phyloP scores from a whole-genome alignment of 1,140 invertebrate species.

The Drosophila kepulauana region DNA sequence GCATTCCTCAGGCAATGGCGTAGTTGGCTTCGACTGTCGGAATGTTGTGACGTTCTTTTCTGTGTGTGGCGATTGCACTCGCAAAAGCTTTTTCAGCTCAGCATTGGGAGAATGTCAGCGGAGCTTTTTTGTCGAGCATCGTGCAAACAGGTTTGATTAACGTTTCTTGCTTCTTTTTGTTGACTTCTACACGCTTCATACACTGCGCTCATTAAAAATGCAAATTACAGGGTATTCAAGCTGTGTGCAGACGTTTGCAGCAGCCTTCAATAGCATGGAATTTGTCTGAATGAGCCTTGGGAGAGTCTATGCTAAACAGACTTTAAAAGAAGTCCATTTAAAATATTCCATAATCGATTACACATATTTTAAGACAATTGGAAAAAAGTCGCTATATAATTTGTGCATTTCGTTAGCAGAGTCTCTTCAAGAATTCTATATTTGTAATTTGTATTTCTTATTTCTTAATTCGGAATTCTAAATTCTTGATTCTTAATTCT shows the following conservation, averaged over 20 bases:
- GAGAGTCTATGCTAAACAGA: no score
- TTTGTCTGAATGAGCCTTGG: no score
- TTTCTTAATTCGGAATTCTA: no score
- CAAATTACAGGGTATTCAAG: background rate
- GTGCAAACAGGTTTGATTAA: conserved; percentile 48
- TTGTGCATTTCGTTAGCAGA: no score
- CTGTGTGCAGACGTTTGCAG: background rate
- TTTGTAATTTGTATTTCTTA: no score
- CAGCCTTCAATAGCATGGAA: no score
- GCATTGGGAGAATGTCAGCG: background rate
- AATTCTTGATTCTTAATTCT: no score
- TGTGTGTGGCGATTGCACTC: background rate
- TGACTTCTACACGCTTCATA: background rate
- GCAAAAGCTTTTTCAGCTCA: conserved; percentile 34
- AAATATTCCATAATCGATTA: no score
- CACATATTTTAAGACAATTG: no score
- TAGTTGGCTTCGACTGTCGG: conserved; percentile 7
- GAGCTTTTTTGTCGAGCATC: conserved; percentile 2
- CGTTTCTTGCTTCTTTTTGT: conserved; percentile 26
- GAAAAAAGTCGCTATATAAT: no score
- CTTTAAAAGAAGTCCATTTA: no score
- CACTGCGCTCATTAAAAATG: background rate
- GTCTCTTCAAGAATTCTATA: no score
- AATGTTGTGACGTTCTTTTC: conserved; percentile 35
- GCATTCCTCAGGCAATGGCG: conserved; percentile 40